phyloP scores from a whole-genome alignment of 2,888 invertebrate genomes.

The Parascotia fuliginaria region DNA sequence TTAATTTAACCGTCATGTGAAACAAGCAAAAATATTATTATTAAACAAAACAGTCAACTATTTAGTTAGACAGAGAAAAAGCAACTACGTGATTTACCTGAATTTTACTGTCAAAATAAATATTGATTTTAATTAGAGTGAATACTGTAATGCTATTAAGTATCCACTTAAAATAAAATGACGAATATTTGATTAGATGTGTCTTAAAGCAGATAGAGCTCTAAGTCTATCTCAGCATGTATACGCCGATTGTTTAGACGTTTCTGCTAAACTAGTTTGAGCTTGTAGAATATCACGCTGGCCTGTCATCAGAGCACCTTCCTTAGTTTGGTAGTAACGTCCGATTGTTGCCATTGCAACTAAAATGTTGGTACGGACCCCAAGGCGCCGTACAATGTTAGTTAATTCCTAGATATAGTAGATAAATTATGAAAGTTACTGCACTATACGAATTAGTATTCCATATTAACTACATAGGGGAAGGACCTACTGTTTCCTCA shows the following conservation, averaged over 20 bases:
- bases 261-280: not conserved
- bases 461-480: conserved; percentile 13
- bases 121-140: not conserved
- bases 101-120: not conserved
- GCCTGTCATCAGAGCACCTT: no score
- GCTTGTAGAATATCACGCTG: no score
- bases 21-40: no score
- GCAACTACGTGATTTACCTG: not conserved
- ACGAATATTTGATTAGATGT: conserved; percentile 16
- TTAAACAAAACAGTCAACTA: not conserved
- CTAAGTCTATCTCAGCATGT: conserved; percentile 18
- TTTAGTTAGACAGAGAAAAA: conserved; percentile 1
- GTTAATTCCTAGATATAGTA: conserved; percentile 44
- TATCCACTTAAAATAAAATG: not conserved
- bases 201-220: conserved; percentile 20
- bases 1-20: no score
- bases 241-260: conserved; percentile 19
- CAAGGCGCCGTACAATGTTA: conserved; percentile 39
- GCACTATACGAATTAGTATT: conserved; percentile 24
- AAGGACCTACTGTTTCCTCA: conserved; percentile 16
- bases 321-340: not conserved
- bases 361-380: conserved; percentile 31
- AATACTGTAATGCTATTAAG: not conserved
- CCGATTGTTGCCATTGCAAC: conserved; percentile 28
- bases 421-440: conserved; percentile 32